Evolutionary conservation across 2,797 vertebrate genomes (phyloP), one percentile per base, ranked within the genome.

Genomic region (Chaunax sp.): DNA sequence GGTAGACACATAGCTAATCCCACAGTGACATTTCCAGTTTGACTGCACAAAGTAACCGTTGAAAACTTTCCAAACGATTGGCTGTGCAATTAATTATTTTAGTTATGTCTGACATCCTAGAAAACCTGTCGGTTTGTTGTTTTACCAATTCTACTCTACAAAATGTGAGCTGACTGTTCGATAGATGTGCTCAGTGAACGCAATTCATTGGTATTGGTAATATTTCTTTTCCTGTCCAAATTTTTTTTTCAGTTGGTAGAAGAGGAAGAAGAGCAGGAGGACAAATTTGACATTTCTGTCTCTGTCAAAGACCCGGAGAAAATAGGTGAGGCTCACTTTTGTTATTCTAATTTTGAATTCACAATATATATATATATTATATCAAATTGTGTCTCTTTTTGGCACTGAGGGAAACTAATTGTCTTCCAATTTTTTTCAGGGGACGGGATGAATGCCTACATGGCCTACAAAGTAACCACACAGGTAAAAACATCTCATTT

Each of bases 361-460:
- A n/a, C n/a, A n/a, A n/a, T n/a, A n/a, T n/a, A n/a, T n/a, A n/a
- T n/a, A n/a, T n/a, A n/a, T n/a, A n/a, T 45, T 51, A 3, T 44
- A 52, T 53, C 1, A 8, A 1, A 49, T 14, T 20, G 3, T 35
- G 4, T 59, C 1, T 30, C 33, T 11, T 30, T 49, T 19, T 30
- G 49, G 11, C 30, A 8, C 10, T 22, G 16, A 45, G n/a, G n/a
- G n/a, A n/a, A n/a, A n/a, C n/a, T n/a, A n/a, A n/a, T n/a, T n/a
- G 4, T 53, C 16, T 18, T 49, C 20, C 6, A 50, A 26, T 41
- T 25, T 14, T 25, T 18, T 25, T 0, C 49, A 99, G 98, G 98
- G 30, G 98, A 99, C 10, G 98, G 98, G n/a, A 99, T 99, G 97
- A 98, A 95, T 19, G 98, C 98, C 0, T 99, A 98, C 0, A 97